Evolutionary conservation across 2,797 vertebrate genomes (phyloP), one percentile per base, ranked within the genome.

Genomic region (Eurystomus glaucurus): DNA sequence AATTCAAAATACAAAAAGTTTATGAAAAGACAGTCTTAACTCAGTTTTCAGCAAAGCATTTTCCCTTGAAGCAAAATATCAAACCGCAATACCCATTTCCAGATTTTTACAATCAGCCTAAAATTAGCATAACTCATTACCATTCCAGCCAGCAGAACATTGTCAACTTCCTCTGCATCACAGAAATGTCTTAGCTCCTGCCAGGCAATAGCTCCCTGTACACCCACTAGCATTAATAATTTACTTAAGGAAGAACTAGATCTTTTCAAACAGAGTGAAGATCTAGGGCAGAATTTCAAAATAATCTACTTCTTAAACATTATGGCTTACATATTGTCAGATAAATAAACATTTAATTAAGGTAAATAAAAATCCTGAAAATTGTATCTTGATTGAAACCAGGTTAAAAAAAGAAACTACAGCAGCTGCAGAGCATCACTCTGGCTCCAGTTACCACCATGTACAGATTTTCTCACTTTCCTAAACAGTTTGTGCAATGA

Each of bases 101-200:
- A 91, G n/a, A 88, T 62, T 90, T 88, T 81, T 68, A 90, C 70
- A 85, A 96, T 75, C 50, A 76, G 76, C 33, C 64, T 89, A 96
- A 95, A 96, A 92, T 82, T 86, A 89, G 83, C 39, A 41, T 41
- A 94, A 80, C 79, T 88, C 39, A 77, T 96, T 96, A 80, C 18
- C 80, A 85, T 89, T 79, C 74, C 75, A 94, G 90, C 39, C 90
- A 94, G 77, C 51, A 80, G 90, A 93, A 90, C 37, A 57, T 88
- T 79, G 70, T 89, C 94, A 94, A 57, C 66, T 91, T 58, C 43
- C 58, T 94, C 74, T 55, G 72, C 92, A 95, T 54, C 77, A 80
- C 80, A 91, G 70, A 85, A 87, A 64, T 10, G 18, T 93, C 92
- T 96, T 72, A 62, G 79, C 55, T 95, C 35, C 85, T 94, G 77